Conservation (phyloP, 2,113 vertebrate species). For the Coracopsis vasa region DNA sequence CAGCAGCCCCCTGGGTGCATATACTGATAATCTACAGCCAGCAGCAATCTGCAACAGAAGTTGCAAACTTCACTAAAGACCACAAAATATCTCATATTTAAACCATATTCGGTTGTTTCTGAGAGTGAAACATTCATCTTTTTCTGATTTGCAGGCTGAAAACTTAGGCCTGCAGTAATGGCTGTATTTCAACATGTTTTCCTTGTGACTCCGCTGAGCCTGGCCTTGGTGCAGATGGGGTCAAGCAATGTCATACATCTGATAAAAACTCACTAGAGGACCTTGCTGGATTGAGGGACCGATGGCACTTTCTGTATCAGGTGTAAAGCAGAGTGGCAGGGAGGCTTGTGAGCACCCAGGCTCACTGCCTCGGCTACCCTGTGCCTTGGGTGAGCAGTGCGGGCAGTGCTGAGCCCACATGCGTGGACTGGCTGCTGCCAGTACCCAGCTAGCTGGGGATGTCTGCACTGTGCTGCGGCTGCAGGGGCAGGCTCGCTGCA, state of each 20-base stretch:
- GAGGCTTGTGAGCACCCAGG: background rate
- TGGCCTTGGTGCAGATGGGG: background rate
- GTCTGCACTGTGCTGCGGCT: background rate
- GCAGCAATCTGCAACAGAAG: background rate
- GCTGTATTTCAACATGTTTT: background rate
- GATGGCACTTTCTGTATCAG: background rate
- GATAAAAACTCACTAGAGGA: background rate
- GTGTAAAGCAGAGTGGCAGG: background rate
- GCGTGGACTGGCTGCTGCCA: background rate
- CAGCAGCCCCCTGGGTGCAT: background rate
- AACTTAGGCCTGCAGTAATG: background rate
- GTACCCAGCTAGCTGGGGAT: background rate
- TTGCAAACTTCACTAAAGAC: background rate
- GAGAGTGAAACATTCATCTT: background rate
- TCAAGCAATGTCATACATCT: background rate
- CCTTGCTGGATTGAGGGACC: background rate
- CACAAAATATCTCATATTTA: background rate
- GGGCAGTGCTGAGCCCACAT: background rate
- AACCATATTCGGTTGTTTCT: background rate
- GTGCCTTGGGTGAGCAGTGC: background rate
- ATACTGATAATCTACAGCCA: background rate
- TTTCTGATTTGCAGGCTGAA: background rate
- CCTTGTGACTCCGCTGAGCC: background rate
- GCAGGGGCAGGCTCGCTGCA: background rate
- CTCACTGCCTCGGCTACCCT: fast-evolving